Conservation (phyloP, 2,797 vertebrate genomes). For the Champsocephalus gunnari region DNA sequence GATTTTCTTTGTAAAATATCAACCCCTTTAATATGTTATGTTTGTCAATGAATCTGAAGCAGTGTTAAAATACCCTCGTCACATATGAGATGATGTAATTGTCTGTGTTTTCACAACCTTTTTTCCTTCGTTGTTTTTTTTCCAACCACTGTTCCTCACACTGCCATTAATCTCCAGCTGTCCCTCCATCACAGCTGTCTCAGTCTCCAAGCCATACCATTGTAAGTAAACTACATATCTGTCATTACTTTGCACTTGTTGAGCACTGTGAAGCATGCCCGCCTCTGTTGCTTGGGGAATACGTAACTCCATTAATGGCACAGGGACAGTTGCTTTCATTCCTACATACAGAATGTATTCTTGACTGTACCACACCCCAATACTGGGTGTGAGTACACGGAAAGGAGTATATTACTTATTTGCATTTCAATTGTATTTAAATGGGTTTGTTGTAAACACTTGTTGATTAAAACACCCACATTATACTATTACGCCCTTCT, state of each 20-base stretch:
- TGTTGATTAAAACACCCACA: neutral
- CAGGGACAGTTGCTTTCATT: conserved; percentile 32
- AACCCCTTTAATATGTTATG: neutral
- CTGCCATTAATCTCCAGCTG: conserved; percentile 50
- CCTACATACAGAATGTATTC: neutral
- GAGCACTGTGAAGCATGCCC: conserved; percentile 20
- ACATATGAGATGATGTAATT: neutral
- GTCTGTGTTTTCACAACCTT: neutral
- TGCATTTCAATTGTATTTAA: neutral
- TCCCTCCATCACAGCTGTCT: conserved; percentile 50
- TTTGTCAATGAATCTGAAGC: neutral
- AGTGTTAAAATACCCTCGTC: neutral
- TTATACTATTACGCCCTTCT: neutral
- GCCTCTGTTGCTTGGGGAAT: conserved; percentile 18
- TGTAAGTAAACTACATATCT: conserved; percentile 38
- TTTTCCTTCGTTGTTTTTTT: neutral
- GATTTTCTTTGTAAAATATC: neutral
- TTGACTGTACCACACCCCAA: neutral
- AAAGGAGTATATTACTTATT: neutral
- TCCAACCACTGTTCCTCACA: neutral
- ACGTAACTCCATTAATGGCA: conserved; percentile 25
- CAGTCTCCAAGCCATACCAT: neutral
- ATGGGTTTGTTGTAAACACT: neutral
- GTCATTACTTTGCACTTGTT: conserved; percentile 52
- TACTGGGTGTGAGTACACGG: neutral